Evolutionary conservation across 2,888 invertebrate genomes (phyloP), one percentile per base, ranked within the genome.

Genomic region (Clostera curtula): DNA sequence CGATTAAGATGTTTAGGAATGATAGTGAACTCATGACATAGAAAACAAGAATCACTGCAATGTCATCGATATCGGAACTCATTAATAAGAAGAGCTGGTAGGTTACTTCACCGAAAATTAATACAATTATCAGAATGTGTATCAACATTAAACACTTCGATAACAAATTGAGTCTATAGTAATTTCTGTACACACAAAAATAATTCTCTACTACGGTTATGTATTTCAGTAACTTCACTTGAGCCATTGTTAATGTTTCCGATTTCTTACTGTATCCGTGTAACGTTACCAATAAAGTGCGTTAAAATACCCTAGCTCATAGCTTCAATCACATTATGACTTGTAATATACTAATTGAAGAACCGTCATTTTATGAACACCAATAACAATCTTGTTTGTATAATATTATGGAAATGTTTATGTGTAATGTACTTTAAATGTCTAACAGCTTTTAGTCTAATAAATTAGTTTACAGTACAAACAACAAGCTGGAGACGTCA

Each of bases 141-240:
- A 18, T n/a, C 8, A 6, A 8, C 9, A 18, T 8, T n/a, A 18
- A 18, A 18, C 18, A 18, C 4, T 18, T 18, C 9, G 3, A 9
- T 8, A 18, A 5, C n/a, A 4, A 1, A 8, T 9, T 40, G 40
- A n/a, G 11, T 12, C 9, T 34, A 24, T 18, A 25, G 12, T 34
- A 37, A 15, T 37, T 40, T 29, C 37, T 40, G 3, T 40, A 40
- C 4, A 37, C 8, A 10, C 40, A 40, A 34, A 37, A 34, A 4
- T 34, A 26, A 19, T 37, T 37, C 28, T 40, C 40, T 4, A 15
- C 23, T 12, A 24, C 23, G 5, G 40, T 28, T 19, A 17, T n/a
- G 11, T 12, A 6, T 21, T 18, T 18, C 6, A 18, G 9, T 18
- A 18, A 18, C 8, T 18, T 18, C 5, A 18, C n/a, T n/a, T n/a